A percentile compares a stretch with the other conserved stretches of the same genome.
Evolutionary conservation across 2,888 invertebrate species (phyloP).

Genomic region (Drosophila koepferae): DNA sequence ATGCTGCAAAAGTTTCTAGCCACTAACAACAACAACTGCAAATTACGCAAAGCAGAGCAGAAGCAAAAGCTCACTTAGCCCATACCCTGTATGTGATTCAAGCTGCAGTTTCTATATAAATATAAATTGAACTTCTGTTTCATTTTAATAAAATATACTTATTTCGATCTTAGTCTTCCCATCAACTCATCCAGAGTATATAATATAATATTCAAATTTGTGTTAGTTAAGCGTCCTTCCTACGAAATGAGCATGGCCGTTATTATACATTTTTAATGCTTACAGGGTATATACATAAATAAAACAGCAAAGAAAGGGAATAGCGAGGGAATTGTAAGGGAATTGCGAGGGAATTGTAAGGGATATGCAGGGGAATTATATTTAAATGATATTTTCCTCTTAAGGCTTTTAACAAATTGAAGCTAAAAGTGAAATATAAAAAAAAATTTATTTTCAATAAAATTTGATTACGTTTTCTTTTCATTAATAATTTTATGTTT

Average conservation of each 20-base stretch:
- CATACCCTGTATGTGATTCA: not conserved
- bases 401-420: not conserved
- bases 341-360: not conserved
- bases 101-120: not conserved
- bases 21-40: not conserved
- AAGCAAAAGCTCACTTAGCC: not conserved
- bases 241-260: not conserved
- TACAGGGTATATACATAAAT: not conserved
- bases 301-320: not conserved
- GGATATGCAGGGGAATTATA: not conserved
- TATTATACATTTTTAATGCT: not conserved
- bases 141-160: not conserved
- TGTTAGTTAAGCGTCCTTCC: not conserved
- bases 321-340: too few species aligned
- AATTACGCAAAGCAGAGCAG: not conserved
- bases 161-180: not conserved
- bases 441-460: not conserved
- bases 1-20: slow-evolving; percentile 4
- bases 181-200: not conserved
- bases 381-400: not conserved
- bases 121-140: too few species aligned
- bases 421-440: not conserved
- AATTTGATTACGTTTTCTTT: not conserved
- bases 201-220: not conserved
- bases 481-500: not conserved